phyloP scores from a whole-genome alignment of 2,888 invertebrate genomes.

The Acanthosepion esculentum region DNA sequence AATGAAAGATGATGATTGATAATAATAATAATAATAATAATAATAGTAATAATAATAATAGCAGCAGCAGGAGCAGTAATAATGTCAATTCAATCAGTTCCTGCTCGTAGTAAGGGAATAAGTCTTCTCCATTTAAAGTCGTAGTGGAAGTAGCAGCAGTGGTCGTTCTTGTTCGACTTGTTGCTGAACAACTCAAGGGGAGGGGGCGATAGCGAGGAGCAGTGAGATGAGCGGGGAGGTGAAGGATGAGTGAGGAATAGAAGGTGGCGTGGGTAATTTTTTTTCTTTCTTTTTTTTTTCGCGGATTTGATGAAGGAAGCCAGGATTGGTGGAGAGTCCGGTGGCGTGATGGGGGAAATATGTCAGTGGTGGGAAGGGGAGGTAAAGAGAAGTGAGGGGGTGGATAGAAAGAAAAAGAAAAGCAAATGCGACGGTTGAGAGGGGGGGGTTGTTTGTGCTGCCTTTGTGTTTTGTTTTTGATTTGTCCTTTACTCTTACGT shows the following conservation, averaged over 20 bases:
- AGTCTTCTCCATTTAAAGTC: neutral
- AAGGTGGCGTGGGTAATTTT: neutral
- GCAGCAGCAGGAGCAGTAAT: neutral
- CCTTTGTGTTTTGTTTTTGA: neutral
- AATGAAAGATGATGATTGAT: too few species aligned
- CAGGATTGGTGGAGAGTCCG: neutral
- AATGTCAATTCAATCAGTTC: neutral
- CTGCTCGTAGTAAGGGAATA: neutral
- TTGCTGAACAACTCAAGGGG: neutral
- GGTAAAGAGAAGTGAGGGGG: neutral
- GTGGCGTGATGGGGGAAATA: constrained; percentile 14
- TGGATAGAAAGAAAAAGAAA: too few species aligned
- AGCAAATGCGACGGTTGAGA: too few species aligned
- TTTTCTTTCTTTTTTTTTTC: neutral
- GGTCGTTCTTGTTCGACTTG: neutral
- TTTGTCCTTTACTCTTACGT: too few species aligned
- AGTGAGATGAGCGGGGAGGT: neutral
- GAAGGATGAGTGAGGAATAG: neutral
- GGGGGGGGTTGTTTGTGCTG: neutral
- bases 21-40: constrained; percentile 11
- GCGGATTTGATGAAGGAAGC: neutral
- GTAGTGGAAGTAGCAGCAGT: neutral
- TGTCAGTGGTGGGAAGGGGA: neutral
- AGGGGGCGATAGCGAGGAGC: neutral
- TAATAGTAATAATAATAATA: neutral